Evolutionary conservation across 1,140 invertebrate genomes (phyloP), one percentile per base, ranked within the genome.

Genomic region (Pygmarrhopalites habei): DNA sequence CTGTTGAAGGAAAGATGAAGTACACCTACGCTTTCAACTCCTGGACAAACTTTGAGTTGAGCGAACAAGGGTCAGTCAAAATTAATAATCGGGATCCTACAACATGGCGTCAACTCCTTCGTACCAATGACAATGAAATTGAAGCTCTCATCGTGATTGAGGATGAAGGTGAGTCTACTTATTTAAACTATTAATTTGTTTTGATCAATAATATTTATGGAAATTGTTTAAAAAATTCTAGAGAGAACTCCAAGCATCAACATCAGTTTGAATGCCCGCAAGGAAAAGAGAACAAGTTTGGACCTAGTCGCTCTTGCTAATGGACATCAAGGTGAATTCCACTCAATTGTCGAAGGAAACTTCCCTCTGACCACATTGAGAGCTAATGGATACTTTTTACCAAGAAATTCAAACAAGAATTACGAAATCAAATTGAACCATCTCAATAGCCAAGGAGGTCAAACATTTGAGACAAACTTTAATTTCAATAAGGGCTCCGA

Each of bases 21-120:
- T 58, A 41, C 21, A 39, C 29, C 30, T 51, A 44, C 35, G 32
- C 64, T 41, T 60, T 56, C 41, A 53, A 64, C 28, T 67, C 65
- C 28, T 61, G 10, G 29, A 67, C 17, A 28, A 67, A 71, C 41
- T 66, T 71, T 57, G 69, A 71, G 23, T 60, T 71, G 15, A 35
- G 23, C 23, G 62, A 64, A 35, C 2, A 7, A 19, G 66, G 66
- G 32, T 25, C 49, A 10, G 2, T 60, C 1, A 58, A 21, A 2
- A 1, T 64, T 1, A 65, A 68, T 35, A 43, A 56, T 25, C 29
- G 25, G 15, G 23, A 21, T 30, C 23, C 59, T 28, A 46, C 25
- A n/a, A 46, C 21, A 5, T 64, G 59, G 62, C 55, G 47, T 5
- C 19, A 44, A 21, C n/a, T n/a, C 0, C 12, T 62, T 15, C 60